Percentiles rank a stretch among this genome's conserved stretches.
These are phyloP conservation scores for Brachypalpus laphriformis DNA, from an alignment of 2,888 invertebrate genomes.

Conservation along the genomic window DNA sequence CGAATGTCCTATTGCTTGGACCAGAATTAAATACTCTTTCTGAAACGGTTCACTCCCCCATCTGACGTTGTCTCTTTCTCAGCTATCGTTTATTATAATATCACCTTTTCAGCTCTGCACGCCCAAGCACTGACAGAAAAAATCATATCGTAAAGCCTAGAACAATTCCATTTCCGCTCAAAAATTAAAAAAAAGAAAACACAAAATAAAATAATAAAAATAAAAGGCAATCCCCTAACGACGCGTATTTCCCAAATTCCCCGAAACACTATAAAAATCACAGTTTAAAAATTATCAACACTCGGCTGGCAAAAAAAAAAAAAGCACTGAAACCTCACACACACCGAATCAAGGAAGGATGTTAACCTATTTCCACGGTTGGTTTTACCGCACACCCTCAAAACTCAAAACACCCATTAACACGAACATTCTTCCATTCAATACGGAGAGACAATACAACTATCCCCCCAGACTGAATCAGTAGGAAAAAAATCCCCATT, in stretches of 20 bases:
- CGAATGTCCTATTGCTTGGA: too few relatives aligned
- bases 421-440: constrained; percentile 56
- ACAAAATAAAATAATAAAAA: constrained; percentile 28
- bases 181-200: constrained; percentile 9
- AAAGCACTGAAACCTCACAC: not conserved
- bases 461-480: constrained; percentile 8
- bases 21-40: too few relatives aligned
- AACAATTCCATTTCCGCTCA: not conserved
- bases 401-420: constrained; percentile 57
- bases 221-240: constrained; percentile 34
- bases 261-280: constrained; percentile 56
- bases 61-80: too few relatives aligned
- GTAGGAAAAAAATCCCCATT: constrained; percentile 41
- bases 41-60: too few relatives aligned
- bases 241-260: constrained; percentile 36
- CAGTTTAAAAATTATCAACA: constrained; percentile 55
- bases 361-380: constrained; percentile 50
- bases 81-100: too few relatives aligned
- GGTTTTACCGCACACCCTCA: constrained; percentile 36
- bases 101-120: too few relatives aligned
- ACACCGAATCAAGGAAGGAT: constrained; percentile 29
- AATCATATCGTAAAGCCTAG: not conserved
- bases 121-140: not conserved
- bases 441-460: constrained; percentile 23
- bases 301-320: not conserved